Base-by-base conservation (phyloP, 1,140 invertebrate genomes). In the Prorops nasuta region DNA sequence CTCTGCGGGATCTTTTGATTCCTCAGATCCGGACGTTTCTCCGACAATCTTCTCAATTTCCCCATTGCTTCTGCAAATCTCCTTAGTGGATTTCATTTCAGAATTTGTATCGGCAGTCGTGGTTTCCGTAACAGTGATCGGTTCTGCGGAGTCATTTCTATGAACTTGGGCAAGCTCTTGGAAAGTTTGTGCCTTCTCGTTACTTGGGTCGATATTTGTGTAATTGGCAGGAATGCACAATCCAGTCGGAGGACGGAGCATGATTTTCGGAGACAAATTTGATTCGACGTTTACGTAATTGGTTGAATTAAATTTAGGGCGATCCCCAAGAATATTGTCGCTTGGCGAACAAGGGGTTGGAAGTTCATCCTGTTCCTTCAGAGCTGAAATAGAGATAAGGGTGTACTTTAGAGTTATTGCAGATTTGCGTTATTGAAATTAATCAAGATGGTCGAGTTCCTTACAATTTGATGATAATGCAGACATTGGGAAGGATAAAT, bases 401-500 rank as follows among this genome's bases (percentile, higher is more conserved):
- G 14, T 22, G 18, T 28, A 51, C 20, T 49, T 28, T 28, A 28
- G 24, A 28, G 24, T 28, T 28, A 28, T 28, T 10, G 24, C 24
- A 14, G 10, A 22, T 12, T 32, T 15, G 50, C 12, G 15, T 20
- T 34, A 12, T 40, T 17, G 34, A 1, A 34, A 10, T 40, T 0
- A 38, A 38, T 15, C 6, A 17, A 44, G 36, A 17, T 20, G 20
- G 12, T 36, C 16, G 38, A 43, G 2, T 31, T 22, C 60, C 67
- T 71, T 60, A 81, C 80, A 66, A 53, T 74, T 63, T 38, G 79
- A 56, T 4, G 79, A 73, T 47, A 77, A 56, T 47, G 80, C 79
- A 3, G 78, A 79, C 3, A 78, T 75, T 24, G 80, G 79, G 58
- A 80, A 82, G 1, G 78, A 67, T 40, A 81, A 80, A 50, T 79